Conservation (phyloP, 2,888 invertebrate genomes). For the Andrena minutula region DNA sequence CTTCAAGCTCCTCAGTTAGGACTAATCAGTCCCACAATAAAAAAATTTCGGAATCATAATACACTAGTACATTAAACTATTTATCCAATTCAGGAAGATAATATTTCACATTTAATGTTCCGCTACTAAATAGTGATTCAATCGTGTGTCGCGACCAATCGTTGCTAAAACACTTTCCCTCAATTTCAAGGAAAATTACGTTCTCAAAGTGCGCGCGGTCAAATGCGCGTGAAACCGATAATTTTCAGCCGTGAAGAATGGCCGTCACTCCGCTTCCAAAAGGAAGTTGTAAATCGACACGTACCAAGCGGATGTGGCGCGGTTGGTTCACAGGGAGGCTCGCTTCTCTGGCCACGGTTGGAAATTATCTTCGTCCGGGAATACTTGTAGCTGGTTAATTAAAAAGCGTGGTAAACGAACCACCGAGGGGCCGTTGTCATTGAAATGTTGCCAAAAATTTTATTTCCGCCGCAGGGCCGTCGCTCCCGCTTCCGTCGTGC, state of each 20-base stretch:
- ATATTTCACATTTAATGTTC: too few relatives aligned
- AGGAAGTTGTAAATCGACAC: constrained; percentile 45
- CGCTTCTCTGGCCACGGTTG: constrained; percentile 43
- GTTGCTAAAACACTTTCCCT: not conserved
- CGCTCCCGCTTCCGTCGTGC: constrained; percentile 54
- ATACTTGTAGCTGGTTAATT: constrained; percentile 70
- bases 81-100: too few relatives aligned
- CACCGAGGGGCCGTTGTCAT: constrained; percentile 53
- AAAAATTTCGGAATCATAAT: not conserved
- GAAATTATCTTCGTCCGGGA: constrained; percentile 61
- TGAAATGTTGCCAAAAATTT: constrained; percentile 74
- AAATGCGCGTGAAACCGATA: not conserved
- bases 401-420: constrained; percentile 61
- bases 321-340: constrained; percentile 37
- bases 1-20: too few relatives aligned
- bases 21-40: too few relatives aligned
- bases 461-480: constrained; percentile 53
- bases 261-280: constrained; percentile 8
- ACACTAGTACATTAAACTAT: not conserved
- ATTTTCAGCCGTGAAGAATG: not conserved
- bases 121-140: too few relatives aligned
- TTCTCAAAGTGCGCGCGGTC: not conserved
- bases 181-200: not conserved
- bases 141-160: too few relatives aligned
- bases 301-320: constrained; percentile 27